Conservation (phyloP, 2,888 invertebrate genomes). For the Synanthedon tipuliformis region DNA sequence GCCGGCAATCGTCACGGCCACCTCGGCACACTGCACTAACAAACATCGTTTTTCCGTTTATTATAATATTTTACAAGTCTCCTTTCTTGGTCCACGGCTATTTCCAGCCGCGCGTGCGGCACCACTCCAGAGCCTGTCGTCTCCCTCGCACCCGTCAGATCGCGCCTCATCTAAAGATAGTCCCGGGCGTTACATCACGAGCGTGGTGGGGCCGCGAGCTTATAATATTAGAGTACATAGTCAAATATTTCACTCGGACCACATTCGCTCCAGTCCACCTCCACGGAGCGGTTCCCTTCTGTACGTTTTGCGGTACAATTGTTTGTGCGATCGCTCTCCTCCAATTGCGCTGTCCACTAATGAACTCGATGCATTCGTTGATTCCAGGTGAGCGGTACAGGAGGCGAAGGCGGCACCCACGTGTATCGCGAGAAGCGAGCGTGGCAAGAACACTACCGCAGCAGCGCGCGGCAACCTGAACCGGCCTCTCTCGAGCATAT, state of each 20-base stretch:
- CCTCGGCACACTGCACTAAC: slow-evolving; percentile 69
- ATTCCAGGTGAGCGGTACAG: slow-evolving; percentile 51
- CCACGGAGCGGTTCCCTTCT: slow-evolving; percentile 44
- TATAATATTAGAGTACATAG: slow-evolving; percentile 69
- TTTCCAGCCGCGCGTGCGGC: slow-evolving; percentile 60
- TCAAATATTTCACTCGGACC: slow-evolving; percentile 62
- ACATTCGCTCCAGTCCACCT: slow-evolving; percentile 57
- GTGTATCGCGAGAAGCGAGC: slow-evolving; percentile 74
- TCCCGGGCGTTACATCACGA: slow-evolving; percentile 61
- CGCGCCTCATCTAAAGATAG: slow-evolving; percentile 56
- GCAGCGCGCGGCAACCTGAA: slow-evolving; percentile 69
- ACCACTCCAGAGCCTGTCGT: slow-evolving; percentile 46
- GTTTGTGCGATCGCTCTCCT: slow-evolving; percentile 16
- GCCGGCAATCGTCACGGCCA: slow-evolving; percentile 42
- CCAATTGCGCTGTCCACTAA: slow-evolving; percentile 15
- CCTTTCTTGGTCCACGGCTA: slow-evolving; percentile 73
- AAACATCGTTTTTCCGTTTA: slow-evolving; percentile 58
- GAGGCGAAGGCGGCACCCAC: slow-evolving; percentile 64
- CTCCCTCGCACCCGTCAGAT: slow-evolving; percentile 37
- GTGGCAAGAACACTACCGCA: slow-evolving; percentile 66
- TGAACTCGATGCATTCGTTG: not conserved
- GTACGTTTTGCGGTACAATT: slow-evolving; percentile 28
- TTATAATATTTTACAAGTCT: slow-evolving; percentile 68
- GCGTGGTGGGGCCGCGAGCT: slow-evolving; percentile 60
- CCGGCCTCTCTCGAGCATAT: slow-evolving; percentile 77